Evolutionary conservation across 2,888 invertebrate genomes (phyloP), one percentile per base, ranked within the genome.

Genomic region (Cataglyphis livida): DNA sequence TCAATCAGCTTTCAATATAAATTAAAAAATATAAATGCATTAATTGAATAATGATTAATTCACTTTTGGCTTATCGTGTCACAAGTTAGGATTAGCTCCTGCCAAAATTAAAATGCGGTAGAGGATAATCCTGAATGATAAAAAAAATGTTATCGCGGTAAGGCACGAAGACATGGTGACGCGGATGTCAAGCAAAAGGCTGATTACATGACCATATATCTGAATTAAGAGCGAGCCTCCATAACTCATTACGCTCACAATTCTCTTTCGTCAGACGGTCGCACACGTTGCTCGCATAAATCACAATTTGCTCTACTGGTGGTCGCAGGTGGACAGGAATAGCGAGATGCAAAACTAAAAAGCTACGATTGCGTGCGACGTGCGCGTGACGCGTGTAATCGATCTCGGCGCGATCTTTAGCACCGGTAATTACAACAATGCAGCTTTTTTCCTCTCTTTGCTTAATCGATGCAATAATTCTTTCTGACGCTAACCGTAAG

Each of bases 171-270:
- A 70, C n/a, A 68, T 62, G 66, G 57, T 64, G 62, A 71, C 82
- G 62, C 15, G 38, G 64, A 73, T 64, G 87, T 85, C 82, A 64
- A 81, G 70, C 73, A 84, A 62, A 76, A 44, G 71, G 81, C 81
- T 88, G 88, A 89, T 89, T 89, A 89, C 85, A 84, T 79, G 85
- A 81, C 81, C 88, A 90, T 89, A 88, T 89, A 90, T 90, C 89
- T 84, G 81, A 86, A 89, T 90, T 89, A 90, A 83, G 62, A 79
- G 71, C 81, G 81, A 87, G 73, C 84, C 82, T 83, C 83, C 83
- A 84, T 90, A 89, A 89, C 82, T 89, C 89, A 85, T 90, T 90
- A 86, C 84, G 83, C 83, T 83, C 83, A 84, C 88, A 88, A 89
- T 89, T 88, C 89, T 89, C 89, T 89, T 89, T 90, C 88, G 87